Conservation (phyloP, 2,797 vertebrate species). For the Argentina silus region DNA sequence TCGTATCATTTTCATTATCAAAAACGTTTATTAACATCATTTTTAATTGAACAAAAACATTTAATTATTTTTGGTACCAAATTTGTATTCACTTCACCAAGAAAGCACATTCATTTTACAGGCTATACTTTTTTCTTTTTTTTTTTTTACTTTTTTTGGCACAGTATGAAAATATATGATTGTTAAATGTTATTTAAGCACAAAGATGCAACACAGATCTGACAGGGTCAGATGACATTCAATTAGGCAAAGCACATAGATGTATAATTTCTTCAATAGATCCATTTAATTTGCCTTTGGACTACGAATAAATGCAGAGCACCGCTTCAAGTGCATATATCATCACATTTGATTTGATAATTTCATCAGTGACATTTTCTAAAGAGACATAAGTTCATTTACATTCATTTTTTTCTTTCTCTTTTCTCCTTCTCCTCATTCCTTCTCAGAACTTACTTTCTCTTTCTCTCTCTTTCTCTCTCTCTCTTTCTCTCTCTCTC, state of each 20-base stretch:
- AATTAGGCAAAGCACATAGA: not conserved
- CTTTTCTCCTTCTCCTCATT: slow-evolving; percentile 29
- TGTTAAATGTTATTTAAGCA: not conserved
- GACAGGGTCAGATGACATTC: not conserved
- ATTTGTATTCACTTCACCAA: not conserved
- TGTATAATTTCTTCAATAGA: slow-evolving; percentile 28
- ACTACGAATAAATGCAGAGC: slow-evolving; percentile 10
- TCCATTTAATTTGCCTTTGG: slow-evolving; percentile 7
- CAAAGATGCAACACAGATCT: not conserved
- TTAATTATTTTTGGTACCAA: not conserved
- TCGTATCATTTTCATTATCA: not conserved
- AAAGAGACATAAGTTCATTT: not conserved
- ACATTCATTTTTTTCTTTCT: not conserved
- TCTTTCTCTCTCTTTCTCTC: slow-evolving; percentile 18
- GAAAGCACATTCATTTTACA: slow-evolving; percentile 4
- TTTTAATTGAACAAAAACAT: slow-evolving; percentile 31
- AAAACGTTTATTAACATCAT: not conserved
- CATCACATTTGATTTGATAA: slow-evolving; percentile 14
- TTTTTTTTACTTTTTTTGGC: not conserved
- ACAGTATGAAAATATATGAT: not conserved
- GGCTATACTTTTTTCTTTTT: not conserved
- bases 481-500: slow-evolving; percentile 30
- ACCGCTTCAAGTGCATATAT: no score
- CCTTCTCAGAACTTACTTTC: slow-evolving; percentile 38
- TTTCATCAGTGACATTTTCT: slow-evolving; percentile 44